Conservation (phyloP, 2,797 vertebrate genomes). For the Neosilurus mollespiculum region DNA sequence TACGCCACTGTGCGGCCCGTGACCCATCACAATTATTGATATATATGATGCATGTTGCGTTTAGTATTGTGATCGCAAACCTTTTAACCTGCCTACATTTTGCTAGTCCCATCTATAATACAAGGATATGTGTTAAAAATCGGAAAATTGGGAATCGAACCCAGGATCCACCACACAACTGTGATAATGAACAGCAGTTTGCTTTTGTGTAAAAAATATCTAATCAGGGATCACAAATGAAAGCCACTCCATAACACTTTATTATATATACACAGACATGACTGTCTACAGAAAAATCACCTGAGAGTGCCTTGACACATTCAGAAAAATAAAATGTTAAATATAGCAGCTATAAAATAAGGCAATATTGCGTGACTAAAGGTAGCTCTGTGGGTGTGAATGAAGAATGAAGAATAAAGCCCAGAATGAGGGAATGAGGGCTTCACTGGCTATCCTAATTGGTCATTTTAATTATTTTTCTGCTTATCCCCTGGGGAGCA, state of each 20-base stretch:
- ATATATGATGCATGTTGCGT: too few species aligned
- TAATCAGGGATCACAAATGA: background rate
- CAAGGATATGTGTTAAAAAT: too few species aligned
- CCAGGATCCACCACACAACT: too few species aligned
- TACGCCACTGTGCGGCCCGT: too few species aligned
- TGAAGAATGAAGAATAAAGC: background rate
- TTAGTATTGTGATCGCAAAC: too few species aligned
- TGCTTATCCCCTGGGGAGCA: slow-evolving; percentile 69
- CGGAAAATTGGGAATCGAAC: too few species aligned
- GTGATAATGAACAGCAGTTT: too few species aligned
- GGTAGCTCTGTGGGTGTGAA: background rate
- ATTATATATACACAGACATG: background rate
- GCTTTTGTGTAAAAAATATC: background rate
- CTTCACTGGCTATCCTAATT: slow-evolving; percentile 72
- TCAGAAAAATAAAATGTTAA: background rate
- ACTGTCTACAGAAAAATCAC: background rate
- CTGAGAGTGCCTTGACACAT: background rate
- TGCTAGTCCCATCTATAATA: too few species aligned
- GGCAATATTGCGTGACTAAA: background rate
- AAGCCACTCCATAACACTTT: background rate
- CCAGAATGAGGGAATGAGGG: slow-evolving; percentile 27
- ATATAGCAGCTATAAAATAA: background rate
- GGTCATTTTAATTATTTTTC: slow-evolving; percentile 80
- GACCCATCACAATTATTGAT: too few species aligned
- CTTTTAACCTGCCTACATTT: too few species aligned